phyloP scores from a whole-genome alignment of 2,888 invertebrate genomes.

The Pandemis heparana region DNA sequence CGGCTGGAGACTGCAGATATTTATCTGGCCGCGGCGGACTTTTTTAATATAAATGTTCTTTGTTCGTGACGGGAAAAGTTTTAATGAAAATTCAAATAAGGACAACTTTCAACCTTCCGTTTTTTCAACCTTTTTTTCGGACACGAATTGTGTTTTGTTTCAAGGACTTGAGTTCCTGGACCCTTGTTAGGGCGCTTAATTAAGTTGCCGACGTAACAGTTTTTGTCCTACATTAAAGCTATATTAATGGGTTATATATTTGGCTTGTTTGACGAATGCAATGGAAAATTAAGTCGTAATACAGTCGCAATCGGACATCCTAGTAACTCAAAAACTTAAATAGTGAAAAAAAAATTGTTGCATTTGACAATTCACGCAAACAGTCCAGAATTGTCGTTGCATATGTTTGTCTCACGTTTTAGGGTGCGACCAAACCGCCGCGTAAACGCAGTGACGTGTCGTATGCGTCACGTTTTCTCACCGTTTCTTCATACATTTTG shows the following conservation, averaged over 20 bases:
- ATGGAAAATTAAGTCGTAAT: not conserved
- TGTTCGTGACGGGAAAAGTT: conserved; percentile 84
- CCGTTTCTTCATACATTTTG: no score
- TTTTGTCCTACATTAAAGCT: not conserved
- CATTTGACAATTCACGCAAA: no score
- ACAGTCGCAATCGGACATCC: no score
- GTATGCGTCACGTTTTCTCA: no score
- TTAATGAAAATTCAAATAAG: conserved; percentile 84
- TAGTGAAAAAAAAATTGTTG: no score
- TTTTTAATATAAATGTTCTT: conserved; percentile 87
- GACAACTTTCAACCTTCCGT: conserved; percentile 81
- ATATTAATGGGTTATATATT: not conserved
- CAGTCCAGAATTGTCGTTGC: no score
- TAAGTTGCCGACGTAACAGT: conserved; percentile 16
- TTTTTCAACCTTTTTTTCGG: conserved; percentile 66
- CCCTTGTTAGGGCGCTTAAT: conserved; percentile 49
- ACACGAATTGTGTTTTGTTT: conserved; percentile 69
- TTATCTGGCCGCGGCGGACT: conserved; percentile 83
- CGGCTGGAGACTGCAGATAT: conserved; percentile 84
- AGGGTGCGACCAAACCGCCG: no score
- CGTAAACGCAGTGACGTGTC: no score
- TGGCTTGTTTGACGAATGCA: not conserved
- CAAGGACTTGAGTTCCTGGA: conserved; percentile 62
- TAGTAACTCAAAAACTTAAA: no score
- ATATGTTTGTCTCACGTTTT: no score